Evolutionary conservation across 1,140 invertebrate genomes (phyloP), one percentile per base, ranked within the genome.

Genomic region (Micrasema minimum): DNA sequence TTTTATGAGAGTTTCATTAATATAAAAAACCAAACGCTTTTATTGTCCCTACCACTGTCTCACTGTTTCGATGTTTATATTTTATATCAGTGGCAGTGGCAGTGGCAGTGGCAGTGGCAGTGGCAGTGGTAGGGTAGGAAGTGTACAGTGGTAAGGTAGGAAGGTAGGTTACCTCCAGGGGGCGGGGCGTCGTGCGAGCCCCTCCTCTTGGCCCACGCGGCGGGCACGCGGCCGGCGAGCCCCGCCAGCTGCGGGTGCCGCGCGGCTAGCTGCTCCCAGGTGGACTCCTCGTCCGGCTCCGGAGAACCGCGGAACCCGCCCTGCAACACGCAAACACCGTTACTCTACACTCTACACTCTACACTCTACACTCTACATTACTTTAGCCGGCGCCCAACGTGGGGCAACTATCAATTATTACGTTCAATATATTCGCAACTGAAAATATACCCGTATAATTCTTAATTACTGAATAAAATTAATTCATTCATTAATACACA

Each of bases 151-250:
- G n/a, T n/a, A n/a, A n/a, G n/a, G n/a, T n/a, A n/a, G n/a, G n/a
- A n/a, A n/a, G n/a, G n/a, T n/a, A n/a, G n/a, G n/a, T n/a, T 77
- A 82, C 82, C 66, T 79, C 78, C 72, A 78, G 80, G 78, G 78
- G 80, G 78, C 79, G 79, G 76, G 79, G 80, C 74, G 79, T 83
- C 75, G 26, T 67, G 71, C 43, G 85, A 84, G 64, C 85, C 85
- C 55, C 83, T 79, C 62, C 85, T 80, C 81, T 87, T 87, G 77
- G 86, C 84, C 80, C 86, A 87, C 66, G 81, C 82, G 45, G 80
- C 79, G 71, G 83, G 82, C 72, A 85, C 83, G 45, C 82, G 80
- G 75, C 79, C 82, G 66, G 85, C 80, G 61, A 87, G 81, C 26
- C 84, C 79, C 82, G 82, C 84, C 77, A 82, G 81, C 72, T 83